These are phyloP conservation scores for Oreotrochilus melanogaster DNA, from an alignment of 2,113 vertebrate species.

Conservation along the genomic window DNA sequence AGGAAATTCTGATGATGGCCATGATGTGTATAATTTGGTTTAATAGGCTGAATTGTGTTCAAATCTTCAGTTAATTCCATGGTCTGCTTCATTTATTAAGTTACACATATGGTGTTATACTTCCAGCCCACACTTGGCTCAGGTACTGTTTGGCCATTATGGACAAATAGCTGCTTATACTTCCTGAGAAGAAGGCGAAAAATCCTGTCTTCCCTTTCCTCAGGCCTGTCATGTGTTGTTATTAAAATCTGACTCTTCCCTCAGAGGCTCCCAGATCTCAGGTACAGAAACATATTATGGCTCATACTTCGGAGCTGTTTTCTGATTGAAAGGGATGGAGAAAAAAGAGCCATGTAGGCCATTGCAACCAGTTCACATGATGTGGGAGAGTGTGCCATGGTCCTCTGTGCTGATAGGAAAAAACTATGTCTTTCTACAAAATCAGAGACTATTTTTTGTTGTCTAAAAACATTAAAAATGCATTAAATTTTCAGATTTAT, in stretches of 20 bases:
- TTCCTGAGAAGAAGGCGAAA: not conserved
- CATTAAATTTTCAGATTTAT: not conserved
- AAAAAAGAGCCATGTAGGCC: not conserved
- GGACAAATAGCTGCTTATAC: not conserved
- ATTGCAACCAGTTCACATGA: not conserved
- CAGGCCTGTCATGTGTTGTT: not conserved
- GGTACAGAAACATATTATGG: not conserved
- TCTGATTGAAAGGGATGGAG: not conserved
- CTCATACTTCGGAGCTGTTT: not conserved
- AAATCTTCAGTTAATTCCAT: not conserved
- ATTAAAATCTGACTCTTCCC: not conserved
- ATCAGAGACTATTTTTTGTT: not conserved
- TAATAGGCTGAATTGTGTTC: not conserved
- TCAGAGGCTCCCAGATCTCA: not conserved
- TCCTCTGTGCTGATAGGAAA: not conserved
- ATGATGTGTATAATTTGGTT: not conserved
- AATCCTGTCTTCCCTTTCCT: not conserved
- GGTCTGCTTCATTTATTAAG: not conserved
- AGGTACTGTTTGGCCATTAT: not conserved
- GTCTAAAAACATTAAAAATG: not conserved
- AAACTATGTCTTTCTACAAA: not conserved
- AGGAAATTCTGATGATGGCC: not conserved
- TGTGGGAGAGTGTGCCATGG: not conserved
- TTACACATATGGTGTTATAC: not conserved
- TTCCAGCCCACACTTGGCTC: not conserved